Evolutionary conservation across 2,888 invertebrate species (phyloP), one percentile per base, ranked within the genome.

Genomic region (Notocelia uddmanniana): DNA sequence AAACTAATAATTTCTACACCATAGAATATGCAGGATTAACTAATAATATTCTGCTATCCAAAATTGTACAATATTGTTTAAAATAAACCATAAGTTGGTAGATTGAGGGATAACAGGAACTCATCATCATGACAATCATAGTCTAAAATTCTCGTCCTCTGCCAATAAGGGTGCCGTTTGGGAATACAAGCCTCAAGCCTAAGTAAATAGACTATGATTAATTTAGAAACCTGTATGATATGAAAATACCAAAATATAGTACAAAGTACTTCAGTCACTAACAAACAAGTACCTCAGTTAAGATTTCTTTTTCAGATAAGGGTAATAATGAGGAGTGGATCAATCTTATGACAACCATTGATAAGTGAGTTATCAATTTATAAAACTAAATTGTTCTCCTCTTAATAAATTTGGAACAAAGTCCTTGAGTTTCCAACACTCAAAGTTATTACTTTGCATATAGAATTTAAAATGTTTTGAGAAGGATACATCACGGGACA

Each of bases 361-460:
- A 58, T 58, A 37, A 58, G 19, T 34, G 19, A 58, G 19, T 34
- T 37, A 55, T 54, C 21, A 26, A 55, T 34, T 54, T 34, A 59
- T 21, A 69, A 50, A 62, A 18, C 13, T 52, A 57, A 64, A 26
- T 31, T 8, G 31, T 31, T 31, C 31, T 31, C 31, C 8, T 6
- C 31, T 0, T n/a, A n/a, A n/a, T n/a, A 31, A 2, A 2, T 9
- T 55, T 55, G 55, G 15, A 54, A 26, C 15, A 1, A 45, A 41
- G 54, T 54, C 54, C 54, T 54, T 54, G 23, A 23, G 15, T 23
- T 15, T 15, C 3, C 21, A 23, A 52, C 23, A 26, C 15, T 23
- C 26, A 5, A 23, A 23, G 8, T 8, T 55, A 26, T 55, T 26
- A 9, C 26, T 13, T 6, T 9, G n/a, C n/a, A 19, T 26, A n/a